A percentile compares a stretch with the other conserved stretches of the same genome.
Conservation (phyloP, 2,113 vertebrate genomes). For the Tetrao urogallus region DNA sequence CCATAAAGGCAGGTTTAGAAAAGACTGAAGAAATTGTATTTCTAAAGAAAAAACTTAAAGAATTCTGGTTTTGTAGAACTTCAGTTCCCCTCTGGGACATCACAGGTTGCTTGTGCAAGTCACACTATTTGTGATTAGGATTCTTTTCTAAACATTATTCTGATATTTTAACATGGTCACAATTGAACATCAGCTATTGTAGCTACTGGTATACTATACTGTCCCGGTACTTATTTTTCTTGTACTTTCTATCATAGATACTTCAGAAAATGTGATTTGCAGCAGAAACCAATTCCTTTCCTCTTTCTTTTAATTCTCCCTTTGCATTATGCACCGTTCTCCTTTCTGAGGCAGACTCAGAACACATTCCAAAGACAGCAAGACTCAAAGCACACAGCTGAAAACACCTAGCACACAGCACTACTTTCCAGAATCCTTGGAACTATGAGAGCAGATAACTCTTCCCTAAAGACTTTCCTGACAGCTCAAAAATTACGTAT, state of each 20-base stretch:
- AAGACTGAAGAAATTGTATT: not conserved
- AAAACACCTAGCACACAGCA: not conserved
- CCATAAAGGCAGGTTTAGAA: not conserved
- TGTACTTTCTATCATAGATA: not conserved
- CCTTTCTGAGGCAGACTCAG: not conserved
- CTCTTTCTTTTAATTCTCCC: not conserved
- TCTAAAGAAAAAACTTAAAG: not conserved
- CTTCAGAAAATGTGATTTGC: not conserved
- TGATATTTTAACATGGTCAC: not conserved
- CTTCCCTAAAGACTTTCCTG: not conserved
- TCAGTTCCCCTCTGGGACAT: not conserved
- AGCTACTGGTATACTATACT: not conserved
- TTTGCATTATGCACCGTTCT: not conserved
- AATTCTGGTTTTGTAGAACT: not conserved
- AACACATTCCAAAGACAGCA: not conserved
- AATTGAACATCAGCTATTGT: not conserved
- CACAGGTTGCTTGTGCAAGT: not conserved
- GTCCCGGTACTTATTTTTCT: not conserved
- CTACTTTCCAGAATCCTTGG: not conserved
- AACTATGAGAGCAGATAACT: not conserved
- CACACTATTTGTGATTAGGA: fast-evolving
- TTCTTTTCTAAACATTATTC: not conserved
- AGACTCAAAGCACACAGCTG: not conserved
- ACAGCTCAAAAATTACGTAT: not conserved
- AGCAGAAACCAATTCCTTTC: not conserved